Evolutionary conservation across 23 tunicate genomes (phyloP).

Genomic region (Botrylloides violaceus): DNA sequence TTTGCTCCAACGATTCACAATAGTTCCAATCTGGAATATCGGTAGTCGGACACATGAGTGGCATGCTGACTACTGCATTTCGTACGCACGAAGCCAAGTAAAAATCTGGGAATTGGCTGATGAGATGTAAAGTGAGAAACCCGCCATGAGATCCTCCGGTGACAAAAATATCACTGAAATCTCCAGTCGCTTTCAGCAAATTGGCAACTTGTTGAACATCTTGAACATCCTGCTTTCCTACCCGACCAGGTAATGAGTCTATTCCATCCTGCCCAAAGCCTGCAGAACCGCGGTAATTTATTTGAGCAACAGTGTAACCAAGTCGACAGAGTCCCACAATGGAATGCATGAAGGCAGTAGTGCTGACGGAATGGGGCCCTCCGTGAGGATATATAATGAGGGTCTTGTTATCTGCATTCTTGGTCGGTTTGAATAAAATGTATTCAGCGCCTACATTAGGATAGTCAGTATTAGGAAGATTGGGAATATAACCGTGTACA

Average conservation of each 20-base stretch:
- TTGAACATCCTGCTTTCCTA: slow-evolving; percentile 56
- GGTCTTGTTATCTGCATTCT: not conserved
- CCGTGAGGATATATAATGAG: slow-evolving; percentile 78
- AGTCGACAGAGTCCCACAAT: slow-evolving; percentile 28
- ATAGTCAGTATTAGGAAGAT: slow-evolving; percentile 25
- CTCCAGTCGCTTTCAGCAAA: not conserved
- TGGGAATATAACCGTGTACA: slow-evolving; percentile 31
- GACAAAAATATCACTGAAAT: slow-evolving; percentile 34
- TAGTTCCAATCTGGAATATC: slow-evolving; percentile 79
- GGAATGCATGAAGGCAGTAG: slow-evolving; percentile 27
- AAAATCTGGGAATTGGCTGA: slow-evolving; percentile 75
- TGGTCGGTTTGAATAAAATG: slow-evolving; percentile 45
- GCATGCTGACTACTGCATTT: slow-evolving; percentile 79
- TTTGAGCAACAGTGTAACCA: slow-evolving; percentile 53
- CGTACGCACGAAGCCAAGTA: slow-evolving; percentile 55
- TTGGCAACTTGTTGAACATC: slow-evolving; percentile 79
- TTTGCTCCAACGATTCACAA: slow-evolving; percentile 30
- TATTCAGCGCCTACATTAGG: slow-evolving; percentile 50
- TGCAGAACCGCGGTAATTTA: slow-evolving; percentile 68
- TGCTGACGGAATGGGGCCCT: slow-evolving; percentile 52
- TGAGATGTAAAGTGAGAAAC: slow-evolving; percentile 74
- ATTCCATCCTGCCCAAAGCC: slow-evolving; percentile 74
- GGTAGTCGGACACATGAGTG: slow-evolving; percentile 27
- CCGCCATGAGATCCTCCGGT: slow-evolving; percentile 97
- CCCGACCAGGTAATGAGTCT: slow-evolving; percentile 35